Conservation (phyloP, 2,113 vertebrate genomes). For the Machaerirhynchus nigripectus region DNA sequence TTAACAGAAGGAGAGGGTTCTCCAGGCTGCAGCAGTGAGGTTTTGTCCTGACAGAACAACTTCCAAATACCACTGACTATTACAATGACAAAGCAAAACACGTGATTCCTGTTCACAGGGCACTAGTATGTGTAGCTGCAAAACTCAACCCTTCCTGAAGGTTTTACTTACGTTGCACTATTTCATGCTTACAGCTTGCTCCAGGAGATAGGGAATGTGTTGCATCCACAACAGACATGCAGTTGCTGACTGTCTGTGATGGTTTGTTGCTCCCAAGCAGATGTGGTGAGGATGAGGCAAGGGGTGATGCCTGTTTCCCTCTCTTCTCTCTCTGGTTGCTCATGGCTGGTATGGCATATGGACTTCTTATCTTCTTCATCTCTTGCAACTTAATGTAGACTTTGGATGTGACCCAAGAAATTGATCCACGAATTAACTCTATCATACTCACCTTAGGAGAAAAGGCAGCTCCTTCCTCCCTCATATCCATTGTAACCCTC, state of each 20-base stretch:
- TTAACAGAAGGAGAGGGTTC: not conserved
- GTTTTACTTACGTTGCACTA: not conserved
- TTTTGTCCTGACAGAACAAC: not conserved
- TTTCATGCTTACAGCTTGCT: not conserved
- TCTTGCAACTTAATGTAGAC: not conserved
- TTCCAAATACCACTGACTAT: not conserved
- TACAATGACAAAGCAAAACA: not conserved
- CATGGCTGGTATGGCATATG: not conserved
- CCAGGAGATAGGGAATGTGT: not conserved
- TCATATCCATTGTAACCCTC: not conserved
- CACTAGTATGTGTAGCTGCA: not conserved
- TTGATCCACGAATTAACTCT: not conserved
- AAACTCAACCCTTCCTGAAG: not conserved
- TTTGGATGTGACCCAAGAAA: not conserved
- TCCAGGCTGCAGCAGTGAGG: not conserved
- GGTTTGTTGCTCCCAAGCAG: not conserved
- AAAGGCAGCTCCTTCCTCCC: not conserved
- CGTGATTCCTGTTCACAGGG: not conserved
- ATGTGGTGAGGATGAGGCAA: not conserved
- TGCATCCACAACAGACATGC: rapidly evolving
- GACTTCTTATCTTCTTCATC: not conserved
- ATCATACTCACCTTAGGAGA: not conserved
- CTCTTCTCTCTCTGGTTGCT: not conserved
- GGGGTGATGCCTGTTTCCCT: not conserved
- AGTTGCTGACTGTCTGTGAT: not conserved